phyloP scores from a whole-genome alignment of 2,888 invertebrate genomes.

The Sipha maydis region DNA sequence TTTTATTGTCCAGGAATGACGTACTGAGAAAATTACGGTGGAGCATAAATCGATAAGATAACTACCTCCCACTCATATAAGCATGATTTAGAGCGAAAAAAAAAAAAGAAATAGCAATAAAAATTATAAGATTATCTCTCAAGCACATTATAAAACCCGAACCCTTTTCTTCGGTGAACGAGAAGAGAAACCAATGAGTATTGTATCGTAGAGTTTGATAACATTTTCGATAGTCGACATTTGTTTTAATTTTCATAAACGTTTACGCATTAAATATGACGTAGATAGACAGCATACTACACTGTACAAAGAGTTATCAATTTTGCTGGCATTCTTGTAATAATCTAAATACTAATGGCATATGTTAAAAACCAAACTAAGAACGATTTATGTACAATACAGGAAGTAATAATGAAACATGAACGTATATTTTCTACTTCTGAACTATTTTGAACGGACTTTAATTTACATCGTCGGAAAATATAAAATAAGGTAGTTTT shows the following conservation, averaged over 20 bases:
- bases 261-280: not conserved
- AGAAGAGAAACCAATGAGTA: not conserved
- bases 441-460: not conserved
- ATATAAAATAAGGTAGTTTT: not conserved
- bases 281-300: no score
- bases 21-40: constrained; percentile 8
- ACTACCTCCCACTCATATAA: not conserved
- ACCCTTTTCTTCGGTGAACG: not conserved
- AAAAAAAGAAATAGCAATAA: constrained; percentile 19
- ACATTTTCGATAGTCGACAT: not conserved
- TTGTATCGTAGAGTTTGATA: not conserved
- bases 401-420: not conserved
- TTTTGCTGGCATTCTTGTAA: not conserved
- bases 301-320: not conserved
- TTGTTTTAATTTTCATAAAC: not conserved
- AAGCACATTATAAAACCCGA: not conserved
- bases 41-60: not conserved
- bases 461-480: not conserved
- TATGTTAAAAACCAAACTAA: not conserved
- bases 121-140: not conserved
- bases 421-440: not conserved
- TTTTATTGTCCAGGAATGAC: constrained; percentile 35
- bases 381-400: not conserved
- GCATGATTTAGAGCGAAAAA: not conserved
- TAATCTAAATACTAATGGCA: not conserved